Base-by-base conservation (phyloP, 2,797 vertebrate genomes). In the Vultur gryphus region DNA sequence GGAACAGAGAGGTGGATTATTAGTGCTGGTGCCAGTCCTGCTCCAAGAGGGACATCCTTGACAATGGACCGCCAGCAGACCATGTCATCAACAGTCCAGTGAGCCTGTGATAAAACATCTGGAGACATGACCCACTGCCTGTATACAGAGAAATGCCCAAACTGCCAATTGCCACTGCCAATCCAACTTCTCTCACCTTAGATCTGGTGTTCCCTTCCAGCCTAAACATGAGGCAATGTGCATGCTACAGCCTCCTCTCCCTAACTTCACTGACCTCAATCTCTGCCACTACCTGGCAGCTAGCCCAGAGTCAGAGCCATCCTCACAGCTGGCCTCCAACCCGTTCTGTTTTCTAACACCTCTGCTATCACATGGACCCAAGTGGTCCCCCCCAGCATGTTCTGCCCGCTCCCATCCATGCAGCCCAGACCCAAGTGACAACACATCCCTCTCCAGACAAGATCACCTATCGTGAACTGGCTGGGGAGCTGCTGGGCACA, bases 341-440 rank as follows among this genome's bases (percentile, higher is more conserved):
- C 37, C n/a, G 18, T 67, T 24, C 41, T 69, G 55, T 16, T 48
- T 51, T 16, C 31, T 8, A 0, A 4, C 35, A 24, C 7, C 31
- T 51, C 35, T 64, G 57, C 28, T 25, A 3, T 35, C 15, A 3
- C 62, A 21, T 0, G 6, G 9, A 16, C 35, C 26, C 12, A 14
- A 49, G 14, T 11, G 11, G 0, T 55, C 13, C 29, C 44, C 26
- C n/a, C 13, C 24, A 48, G 46, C 17, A 2, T 10, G 3, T 52
- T 84, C 71, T 62, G 31, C 33, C 46, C 2, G 1, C 49, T 61
- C 16, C 31, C n/a, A 35, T n/a, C 55, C 35, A 26, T 0, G 2
- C 19, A 33, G 43, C 28, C 52, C 54, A 62, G 73, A 25, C 31
- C 13, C 62, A 24, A 16, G 64, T 5, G n/a, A 70, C 62, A 54